Conservation (phyloP, 2,797 vertebrate genomes). For the Pogonophryne albipinna region DNA sequence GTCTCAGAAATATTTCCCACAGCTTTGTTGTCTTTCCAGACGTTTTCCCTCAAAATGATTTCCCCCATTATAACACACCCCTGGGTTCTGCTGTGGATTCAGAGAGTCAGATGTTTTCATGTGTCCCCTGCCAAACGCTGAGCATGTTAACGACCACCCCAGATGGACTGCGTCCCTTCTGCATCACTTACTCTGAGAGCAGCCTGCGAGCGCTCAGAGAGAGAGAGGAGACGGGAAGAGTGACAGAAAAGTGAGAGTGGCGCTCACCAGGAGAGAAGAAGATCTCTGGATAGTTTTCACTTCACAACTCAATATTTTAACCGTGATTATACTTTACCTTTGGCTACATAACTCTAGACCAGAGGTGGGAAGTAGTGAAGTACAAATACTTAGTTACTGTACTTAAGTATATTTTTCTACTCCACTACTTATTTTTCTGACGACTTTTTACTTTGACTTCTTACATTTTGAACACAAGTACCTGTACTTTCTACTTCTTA, state of each 20-base stretch:
- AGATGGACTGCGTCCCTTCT: constrained; percentile 68
- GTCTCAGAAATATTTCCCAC: constrained; percentile 67
- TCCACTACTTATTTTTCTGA: too few relatives aligned
- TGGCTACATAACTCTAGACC: too few relatives aligned
- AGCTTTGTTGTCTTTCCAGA: constrained; percentile 77
- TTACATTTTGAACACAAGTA: too few relatives aligned
- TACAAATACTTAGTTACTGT: too few relatives aligned
- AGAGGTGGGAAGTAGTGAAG: too few relatives aligned
- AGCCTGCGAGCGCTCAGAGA: constrained; percentile 55
- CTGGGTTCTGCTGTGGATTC: constrained; percentile 63
- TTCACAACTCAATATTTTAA: constrained; percentile 11
- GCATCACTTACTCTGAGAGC: constrained; percentile 60
- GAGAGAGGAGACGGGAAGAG: constrained; percentile 7
- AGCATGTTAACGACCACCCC: constrained; percentile 74
- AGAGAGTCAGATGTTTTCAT: constrained; percentile 63
- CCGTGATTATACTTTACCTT: too few relatives aligned
- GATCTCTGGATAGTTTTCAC: constrained; percentile 29
- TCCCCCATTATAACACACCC: constrained; percentile 59
- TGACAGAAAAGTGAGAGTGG: background rate
- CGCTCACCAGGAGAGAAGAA: constrained; percentile 14
- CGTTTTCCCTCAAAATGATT: constrained; percentile 46
- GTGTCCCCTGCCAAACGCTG: constrained; percentile 69
- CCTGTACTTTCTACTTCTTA: too few relatives aligned
- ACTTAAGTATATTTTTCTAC: too few relatives aligned
- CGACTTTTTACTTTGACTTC: too few relatives aligned